phyloP scores from a whole-genome alignment of 2,113 vertebrate species.

The Tragelaphus buxtoni region DNA sequence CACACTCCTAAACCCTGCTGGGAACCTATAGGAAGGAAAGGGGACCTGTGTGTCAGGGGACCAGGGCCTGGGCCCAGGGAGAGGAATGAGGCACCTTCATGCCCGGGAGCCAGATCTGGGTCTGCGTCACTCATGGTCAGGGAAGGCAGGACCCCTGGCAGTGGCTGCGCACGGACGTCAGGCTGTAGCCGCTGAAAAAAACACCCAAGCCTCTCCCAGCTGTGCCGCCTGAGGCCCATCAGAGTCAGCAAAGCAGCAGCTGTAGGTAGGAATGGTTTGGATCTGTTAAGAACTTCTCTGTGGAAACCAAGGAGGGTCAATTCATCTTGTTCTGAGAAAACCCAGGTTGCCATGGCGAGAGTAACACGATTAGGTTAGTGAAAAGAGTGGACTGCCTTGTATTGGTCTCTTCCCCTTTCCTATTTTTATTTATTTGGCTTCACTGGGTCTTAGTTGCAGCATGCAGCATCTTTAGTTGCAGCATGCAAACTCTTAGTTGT shows the following conservation, averaged over 20 bases:
- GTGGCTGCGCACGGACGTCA: neutral
- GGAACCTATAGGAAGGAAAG: neutral
- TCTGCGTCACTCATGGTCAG: neutral
- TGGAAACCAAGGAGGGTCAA: neutral
- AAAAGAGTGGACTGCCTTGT: neutral
- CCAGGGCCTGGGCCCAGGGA: neutral
- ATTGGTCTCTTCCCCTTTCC: neutral
- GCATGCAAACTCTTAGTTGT: neutral
- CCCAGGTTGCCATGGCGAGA: fast-evolving
- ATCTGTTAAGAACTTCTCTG: neutral
- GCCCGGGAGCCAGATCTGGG: neutral
- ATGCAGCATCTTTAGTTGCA: neutral
- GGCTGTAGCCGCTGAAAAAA: neutral
- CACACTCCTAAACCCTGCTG: neutral
- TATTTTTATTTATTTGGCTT: neutral
- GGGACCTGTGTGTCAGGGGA: neutral
- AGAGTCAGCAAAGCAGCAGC: neutral
- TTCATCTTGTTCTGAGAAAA: neutral
- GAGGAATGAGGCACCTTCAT: neutral
- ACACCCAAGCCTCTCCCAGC: neutral
- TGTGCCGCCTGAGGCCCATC: neutral
- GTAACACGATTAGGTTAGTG: fast-evolving
- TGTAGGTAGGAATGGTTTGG: too few species aligned
- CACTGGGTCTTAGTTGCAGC: neutral
- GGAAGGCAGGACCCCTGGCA: neutral